These are phyloP conservation scores for Ciconia maguari DNA, from an alignment of 2,113 vertebrate species.

Conservation along the genomic window DNA sequence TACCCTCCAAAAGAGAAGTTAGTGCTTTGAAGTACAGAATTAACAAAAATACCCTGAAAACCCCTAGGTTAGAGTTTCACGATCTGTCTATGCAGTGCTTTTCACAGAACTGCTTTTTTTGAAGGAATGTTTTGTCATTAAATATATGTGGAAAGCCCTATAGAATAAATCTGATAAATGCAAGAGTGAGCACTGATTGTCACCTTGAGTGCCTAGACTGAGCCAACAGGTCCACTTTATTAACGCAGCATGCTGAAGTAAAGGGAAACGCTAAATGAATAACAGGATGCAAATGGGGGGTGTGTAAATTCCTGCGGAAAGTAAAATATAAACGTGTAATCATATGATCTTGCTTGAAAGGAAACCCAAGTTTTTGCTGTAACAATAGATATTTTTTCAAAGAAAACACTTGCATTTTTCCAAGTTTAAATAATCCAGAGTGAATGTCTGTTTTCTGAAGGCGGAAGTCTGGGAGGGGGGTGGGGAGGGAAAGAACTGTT, in stretches of 20 bases:
- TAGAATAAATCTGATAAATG: not conserved
- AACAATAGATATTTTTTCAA: slow-evolving; percentile 85
- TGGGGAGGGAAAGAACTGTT: not conserved
- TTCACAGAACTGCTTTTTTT: not conserved
- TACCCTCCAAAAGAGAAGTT: not conserved
- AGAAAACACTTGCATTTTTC: slow-evolving; percentile 79
- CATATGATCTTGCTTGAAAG: slow-evolving; percentile 82
- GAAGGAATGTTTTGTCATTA: not conserved
- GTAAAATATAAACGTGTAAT: slow-evolving; percentile 84
- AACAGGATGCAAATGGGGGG: slow-evolving; percentile 86
- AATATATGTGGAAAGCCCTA: not conserved
- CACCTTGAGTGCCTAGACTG: not conserved
- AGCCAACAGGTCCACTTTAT: slow-evolving; percentile 17
- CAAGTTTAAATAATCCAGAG: slow-evolving; percentile 74
- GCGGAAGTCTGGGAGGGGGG: not conserved
- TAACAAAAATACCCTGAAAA: not conserved
- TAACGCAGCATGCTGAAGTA: slow-evolving; percentile 52
- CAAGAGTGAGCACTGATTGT: not conserved
- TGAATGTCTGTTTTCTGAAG: slow-evolving; percentile 62
- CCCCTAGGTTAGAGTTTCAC: not conserved
- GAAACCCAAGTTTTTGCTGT: slow-evolving; percentile 79
- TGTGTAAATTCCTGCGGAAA: slow-evolving; percentile 87
- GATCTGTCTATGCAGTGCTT: not conserved
- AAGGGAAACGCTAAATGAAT: slow-evolving; percentile 80
- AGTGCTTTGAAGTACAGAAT: not conserved